phyloP scores from a whole-genome alignment of 2,113 vertebrate genomes.

The Pimephales promelas region DNA sequence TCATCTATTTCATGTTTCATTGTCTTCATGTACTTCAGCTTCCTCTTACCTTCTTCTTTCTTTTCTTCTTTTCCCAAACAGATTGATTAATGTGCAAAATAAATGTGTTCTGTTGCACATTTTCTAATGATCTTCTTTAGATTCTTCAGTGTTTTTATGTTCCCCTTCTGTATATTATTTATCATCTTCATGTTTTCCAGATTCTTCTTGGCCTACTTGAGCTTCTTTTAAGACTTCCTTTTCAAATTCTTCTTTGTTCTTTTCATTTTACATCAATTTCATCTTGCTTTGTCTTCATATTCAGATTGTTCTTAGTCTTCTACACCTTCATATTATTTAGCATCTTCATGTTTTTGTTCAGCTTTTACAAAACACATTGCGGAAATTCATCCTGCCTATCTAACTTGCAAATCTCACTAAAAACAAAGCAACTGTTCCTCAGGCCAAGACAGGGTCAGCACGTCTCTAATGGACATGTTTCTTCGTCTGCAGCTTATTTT shows the following conservation, averaged over 20 bases:
- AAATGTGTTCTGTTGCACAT: neutral
- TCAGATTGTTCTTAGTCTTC: neutral
- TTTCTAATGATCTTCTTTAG: neutral
- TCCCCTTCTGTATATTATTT: neutral
- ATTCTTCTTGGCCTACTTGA: constrained; percentile 15
- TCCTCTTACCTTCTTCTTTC: neutral
- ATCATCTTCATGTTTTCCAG: constrained; percentile 14
- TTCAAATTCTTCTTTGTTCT: neutral
- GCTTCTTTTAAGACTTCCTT: neutral
- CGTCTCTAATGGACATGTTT: neutral
- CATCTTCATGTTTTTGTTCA: neutral
- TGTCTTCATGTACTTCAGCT: neutral
- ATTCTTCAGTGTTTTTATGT: neutral
- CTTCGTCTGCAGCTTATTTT: constrained; percentile 9
- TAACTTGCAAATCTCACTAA: constrained; percentile 11
- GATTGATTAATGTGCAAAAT: neutral
- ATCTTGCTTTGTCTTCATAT: neutral
- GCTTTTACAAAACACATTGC: neutral
- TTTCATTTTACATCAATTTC: too few relatives aligned
- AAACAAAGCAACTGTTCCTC: neutral
- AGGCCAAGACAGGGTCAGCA: neutral
- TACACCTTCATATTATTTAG: neutral
- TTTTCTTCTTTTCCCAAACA: neutral
- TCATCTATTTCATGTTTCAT: neutral
- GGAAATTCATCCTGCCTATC: constrained; percentile 44